A percentile compares a stretch with the other conserved stretches of the same genome.
Conservation (phyloP, 2,888 invertebrate genomes). For the Helleia helle region DNA sequence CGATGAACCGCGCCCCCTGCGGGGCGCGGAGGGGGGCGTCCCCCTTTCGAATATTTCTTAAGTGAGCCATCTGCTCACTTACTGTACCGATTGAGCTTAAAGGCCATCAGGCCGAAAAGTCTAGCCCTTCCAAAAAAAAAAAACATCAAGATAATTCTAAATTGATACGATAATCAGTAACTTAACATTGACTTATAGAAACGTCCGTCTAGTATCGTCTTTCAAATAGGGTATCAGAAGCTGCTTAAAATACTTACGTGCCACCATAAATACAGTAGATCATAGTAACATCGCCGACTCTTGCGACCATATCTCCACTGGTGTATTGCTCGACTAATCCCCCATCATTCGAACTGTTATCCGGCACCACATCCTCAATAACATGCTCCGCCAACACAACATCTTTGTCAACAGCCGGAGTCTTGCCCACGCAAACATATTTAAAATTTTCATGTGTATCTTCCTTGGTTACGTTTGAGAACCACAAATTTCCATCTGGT, state of each 20-base stretch:
- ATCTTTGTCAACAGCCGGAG: conserved; percentile 35
- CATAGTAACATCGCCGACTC: conserved; percentile 37
- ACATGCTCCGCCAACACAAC: conserved; percentile 42
- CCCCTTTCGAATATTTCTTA: too few species aligned
- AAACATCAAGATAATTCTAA: too few species aligned
- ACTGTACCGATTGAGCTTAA: too few species aligned
- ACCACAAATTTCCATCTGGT: conserved; percentile 44
- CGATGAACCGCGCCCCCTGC: too few species aligned
- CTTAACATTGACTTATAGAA: too few species aligned
- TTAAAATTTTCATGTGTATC: conserved; percentile 34
- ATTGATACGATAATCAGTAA: too few species aligned
- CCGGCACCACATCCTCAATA: conserved; percentile 28
- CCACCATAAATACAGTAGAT: conserved; percentile 59
- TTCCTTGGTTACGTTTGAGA: conserved; percentile 40
- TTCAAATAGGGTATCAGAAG: too few species aligned
- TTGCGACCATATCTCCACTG: conserved; percentile 36
- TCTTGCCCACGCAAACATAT: conserved; percentile 47
- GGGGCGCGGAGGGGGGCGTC: too few species aligned
- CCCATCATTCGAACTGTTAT: conserved; percentile 20
- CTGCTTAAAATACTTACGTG: conserved; percentile 46
- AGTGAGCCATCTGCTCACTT: too few species aligned
- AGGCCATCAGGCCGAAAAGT: too few species aligned
- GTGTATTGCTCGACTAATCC: conserved; percentile 42
- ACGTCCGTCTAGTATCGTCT: too few species aligned
- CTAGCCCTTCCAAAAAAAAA: too few species aligned